phyloP scores from a whole-genome alignment of 1,140 invertebrate genomes.

The Drosophila paulistorum region DNA sequence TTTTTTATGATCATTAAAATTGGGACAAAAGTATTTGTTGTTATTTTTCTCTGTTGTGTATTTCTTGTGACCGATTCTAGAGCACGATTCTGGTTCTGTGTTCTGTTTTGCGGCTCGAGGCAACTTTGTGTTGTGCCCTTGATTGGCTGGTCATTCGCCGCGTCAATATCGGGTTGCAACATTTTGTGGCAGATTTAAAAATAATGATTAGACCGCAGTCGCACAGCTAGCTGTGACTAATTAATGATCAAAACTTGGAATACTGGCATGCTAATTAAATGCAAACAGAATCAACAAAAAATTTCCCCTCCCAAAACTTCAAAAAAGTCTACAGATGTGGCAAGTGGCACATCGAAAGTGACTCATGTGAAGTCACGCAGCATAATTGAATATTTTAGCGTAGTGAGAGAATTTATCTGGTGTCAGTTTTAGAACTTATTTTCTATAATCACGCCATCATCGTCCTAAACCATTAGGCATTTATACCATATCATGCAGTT shows the following conservation, averaged over 20 bases:
- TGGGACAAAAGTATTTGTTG: slow-evolving; percentile 75
- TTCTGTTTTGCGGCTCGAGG: slow-evolving; percentile 18
- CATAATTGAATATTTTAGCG: slow-evolving; percentile 4
- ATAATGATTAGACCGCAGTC: slow-evolving; percentile 43
- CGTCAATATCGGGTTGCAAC: slow-evolving; percentile 35
- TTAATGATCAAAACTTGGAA: slow-evolving; percentile 61
- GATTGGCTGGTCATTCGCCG: slow-evolving; percentile 32
- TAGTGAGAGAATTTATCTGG: neutral
- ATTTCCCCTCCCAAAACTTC: too few species aligned
- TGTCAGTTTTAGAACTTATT: neutral
- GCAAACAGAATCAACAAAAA: slow-evolving; percentile 31
- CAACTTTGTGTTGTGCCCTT: slow-evolving; percentile 37
- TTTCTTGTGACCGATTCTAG: slow-evolving; percentile 42
- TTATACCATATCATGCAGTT: slow-evolving; percentile 29
- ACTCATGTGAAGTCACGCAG: slow-evolving; percentile 23
- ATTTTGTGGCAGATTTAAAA: slow-evolving; percentile 49
- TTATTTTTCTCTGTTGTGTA: slow-evolving; percentile 16
- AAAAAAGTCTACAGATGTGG: slow-evolving; percentile 16
- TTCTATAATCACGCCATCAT: neutral
- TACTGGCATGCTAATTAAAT: slow-evolving; percentile 70
- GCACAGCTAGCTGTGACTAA: slow-evolving; percentile 54
- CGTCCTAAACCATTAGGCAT: neutral
- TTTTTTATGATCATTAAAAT: slow-evolving; percentile 80
- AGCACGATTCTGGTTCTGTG: slow-evolving; percentile 56
- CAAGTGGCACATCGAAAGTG: slow-evolving; percentile 26